Conservation (phyloP, 2,888 invertebrate genomes). For the Diarsia dahlii region DNA sequence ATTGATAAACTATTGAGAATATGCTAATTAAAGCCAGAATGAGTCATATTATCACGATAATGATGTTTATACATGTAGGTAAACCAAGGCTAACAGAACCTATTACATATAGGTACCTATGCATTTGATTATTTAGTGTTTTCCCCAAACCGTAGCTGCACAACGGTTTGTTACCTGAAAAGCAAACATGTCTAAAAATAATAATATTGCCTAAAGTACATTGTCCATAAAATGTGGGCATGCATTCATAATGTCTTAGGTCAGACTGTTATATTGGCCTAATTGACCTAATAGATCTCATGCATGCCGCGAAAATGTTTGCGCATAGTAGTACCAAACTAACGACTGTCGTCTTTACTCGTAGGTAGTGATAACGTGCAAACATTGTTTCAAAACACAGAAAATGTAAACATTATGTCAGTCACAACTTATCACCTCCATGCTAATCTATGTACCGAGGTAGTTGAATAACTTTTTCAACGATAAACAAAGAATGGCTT, state of each 20-base stretch:
- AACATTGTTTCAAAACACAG: conserved; percentile 49
- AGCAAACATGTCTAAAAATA: background rate
- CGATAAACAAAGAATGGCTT: conserved; percentile 4
- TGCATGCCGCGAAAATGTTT: conserved; percentile 39
- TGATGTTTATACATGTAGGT: background rate
- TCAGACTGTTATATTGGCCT: conserved; percentile 60
- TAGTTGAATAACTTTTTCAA: conserved; percentile 25
- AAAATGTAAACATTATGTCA: conserved; percentile 48
- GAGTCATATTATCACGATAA: background rate
- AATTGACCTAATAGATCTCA: conserved; percentile 67
- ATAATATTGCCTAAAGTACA: background rate
- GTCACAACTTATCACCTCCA: conserved; percentile 43
- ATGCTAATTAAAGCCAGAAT: conserved; percentile 25
- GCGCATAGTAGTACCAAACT: conserved; percentile 22
- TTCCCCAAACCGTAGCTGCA: background rate
- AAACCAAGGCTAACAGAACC: background rate
- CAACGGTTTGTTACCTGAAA: background rate
- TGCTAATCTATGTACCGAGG: conserved; percentile 34
- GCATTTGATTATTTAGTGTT: background rate
- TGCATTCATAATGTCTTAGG: conserved; percentile 30
- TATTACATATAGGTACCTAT: too few relatives aligned
- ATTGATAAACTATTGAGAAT: conserved; percentile 2
- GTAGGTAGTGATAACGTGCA: conserved; percentile 31
- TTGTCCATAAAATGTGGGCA: conserved; percentile 9
- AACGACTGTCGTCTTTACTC: conserved; percentile 24